phyloP scores from a whole-genome alignment of 2,888 invertebrate species.

The Clistopyga incitator region DNA sequence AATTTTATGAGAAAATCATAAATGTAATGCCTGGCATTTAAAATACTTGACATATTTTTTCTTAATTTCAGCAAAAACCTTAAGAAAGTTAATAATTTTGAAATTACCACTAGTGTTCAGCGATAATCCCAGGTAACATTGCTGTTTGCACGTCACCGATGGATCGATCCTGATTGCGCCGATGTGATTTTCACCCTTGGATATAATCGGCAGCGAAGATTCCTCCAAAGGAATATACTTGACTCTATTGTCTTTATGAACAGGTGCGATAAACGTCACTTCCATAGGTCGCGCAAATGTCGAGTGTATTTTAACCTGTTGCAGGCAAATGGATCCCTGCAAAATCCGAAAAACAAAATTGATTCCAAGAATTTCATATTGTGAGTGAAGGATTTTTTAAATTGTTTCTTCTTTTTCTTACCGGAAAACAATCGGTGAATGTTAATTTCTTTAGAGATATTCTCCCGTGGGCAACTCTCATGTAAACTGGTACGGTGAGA shows the following conservation, averaged over 20 bases:
- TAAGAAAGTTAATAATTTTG: too few species aligned
- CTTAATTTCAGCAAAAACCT: neutral
- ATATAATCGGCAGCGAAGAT: constrained; percentile 79
- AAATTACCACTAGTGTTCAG: constrained; percentile 87
- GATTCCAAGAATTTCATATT: neutral
- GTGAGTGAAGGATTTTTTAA: too few species aligned
- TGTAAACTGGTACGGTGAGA: constrained; percentile 89
- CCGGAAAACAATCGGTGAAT: constrained; percentile 93
- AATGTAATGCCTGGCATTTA: too few species aligned
- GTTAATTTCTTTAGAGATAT: constrained; percentile 87
- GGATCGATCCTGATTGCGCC: constrained; percentile 90
- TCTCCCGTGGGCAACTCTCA: constrained; percentile 91
- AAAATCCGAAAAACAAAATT: neutral
- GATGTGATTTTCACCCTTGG: constrained; percentile 83
- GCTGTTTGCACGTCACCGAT: constrained; percentile 88
- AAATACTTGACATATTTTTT: too few species aligned
- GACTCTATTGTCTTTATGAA: constrained; percentile 83
- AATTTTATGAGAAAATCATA: too few species aligned
- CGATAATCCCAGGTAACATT: constrained; percentile 92
- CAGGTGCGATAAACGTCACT: constrained; percentile 88
- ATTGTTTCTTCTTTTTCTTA: constrained; percentile 83
- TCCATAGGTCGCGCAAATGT: constrained; percentile 93
- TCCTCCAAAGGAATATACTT: constrained; percentile 82
- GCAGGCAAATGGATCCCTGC: constrained; percentile 91
- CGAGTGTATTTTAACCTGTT: constrained; percentile 92